phyloP scores from a whole-genome alignment of 2,113 vertebrate genomes.

The Struthio camelus region DNA sequence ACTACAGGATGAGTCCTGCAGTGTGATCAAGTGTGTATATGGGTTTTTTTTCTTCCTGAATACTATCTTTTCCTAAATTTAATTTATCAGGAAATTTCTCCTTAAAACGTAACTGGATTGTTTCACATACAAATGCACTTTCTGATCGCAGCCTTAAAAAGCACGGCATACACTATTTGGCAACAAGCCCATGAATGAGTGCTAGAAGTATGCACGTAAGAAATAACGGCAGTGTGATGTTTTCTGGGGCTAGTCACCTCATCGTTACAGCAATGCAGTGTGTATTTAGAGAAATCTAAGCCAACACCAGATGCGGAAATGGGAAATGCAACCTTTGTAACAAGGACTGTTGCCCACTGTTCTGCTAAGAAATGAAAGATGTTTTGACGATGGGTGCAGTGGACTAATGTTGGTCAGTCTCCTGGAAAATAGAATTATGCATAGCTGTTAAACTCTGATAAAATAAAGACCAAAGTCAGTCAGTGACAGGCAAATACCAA shows the following conservation, averaged over 20 bases:
- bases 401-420: constrained; percentile 39
- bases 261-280: not conserved
- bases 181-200: not conserved
- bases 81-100: not conserved
- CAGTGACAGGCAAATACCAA: constrained; percentile 18
- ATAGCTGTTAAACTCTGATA: constrained; percentile 57
- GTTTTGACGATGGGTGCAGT: not conserved
- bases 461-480: constrained; percentile 48
- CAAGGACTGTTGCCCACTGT: not conserved
- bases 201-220: not conserved
- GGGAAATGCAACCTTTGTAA: constrained; percentile 34
- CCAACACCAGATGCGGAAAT: constrained; percentile 13
- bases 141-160: not conserved
- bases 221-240: not conserved
- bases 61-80: not conserved
- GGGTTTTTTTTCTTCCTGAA: not conserved
- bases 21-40: not conserved
- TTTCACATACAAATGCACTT: not conserved
- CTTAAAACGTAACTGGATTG: not conserved
- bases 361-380: not conserved
- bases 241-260: constrained; percentile 4
- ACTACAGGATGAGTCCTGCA: not conserved
- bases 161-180: not conserved
- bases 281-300: constrained; percentile 15
- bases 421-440: constrained; percentile 63